Evolutionary conservation across 2,888 invertebrate genomes (phyloP).

Genomic region (Pycnomerus fuliginosus): DNA sequence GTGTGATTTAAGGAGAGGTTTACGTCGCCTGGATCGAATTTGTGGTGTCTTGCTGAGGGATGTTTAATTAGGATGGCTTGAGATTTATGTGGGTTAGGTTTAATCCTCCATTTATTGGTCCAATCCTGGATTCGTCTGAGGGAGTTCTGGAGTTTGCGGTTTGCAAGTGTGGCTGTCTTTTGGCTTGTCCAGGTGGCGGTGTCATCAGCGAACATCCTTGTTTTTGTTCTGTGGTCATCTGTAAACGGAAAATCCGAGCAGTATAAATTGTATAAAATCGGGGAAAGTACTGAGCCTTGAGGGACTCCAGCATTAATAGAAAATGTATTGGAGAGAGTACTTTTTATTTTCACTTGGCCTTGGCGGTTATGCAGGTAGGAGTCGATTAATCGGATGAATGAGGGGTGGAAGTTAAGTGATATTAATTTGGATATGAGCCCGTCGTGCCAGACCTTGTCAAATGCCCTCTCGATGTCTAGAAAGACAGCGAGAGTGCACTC

Average conservation of each 20-base stretch:
- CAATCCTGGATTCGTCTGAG: background rate
- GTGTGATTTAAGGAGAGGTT: background rate
- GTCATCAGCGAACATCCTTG: conserved; percentile 6
- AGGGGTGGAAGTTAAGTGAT: background rate
- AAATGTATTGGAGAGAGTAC: background rate
- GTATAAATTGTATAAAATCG: background rate
- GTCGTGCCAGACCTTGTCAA: conserved; percentile 1
- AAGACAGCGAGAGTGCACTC: background rate
- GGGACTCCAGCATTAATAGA: background rate
- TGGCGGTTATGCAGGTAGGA: background rate
- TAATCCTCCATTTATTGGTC: background rate
- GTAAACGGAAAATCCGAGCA: background rate
- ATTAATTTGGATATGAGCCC: background rate
- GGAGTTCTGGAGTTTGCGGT: background rate
- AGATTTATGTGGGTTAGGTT: background rate
- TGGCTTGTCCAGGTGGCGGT: background rate
- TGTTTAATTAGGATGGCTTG: conserved; percentile 1
- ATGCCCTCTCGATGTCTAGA: conserved; percentile 2
- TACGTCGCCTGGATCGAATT: background rate
- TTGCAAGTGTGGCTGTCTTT: background rate
- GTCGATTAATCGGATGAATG: background rate
- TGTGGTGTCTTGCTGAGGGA: background rate
- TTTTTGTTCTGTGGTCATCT: background rate
- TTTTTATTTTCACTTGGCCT: background rate
- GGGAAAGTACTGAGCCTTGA: background rate